These are phyloP conservation scores for Lepidocyrtoides sp. DNA, from an alignment of 2,888 invertebrate genomes.

Conservation along the genomic window DNA sequence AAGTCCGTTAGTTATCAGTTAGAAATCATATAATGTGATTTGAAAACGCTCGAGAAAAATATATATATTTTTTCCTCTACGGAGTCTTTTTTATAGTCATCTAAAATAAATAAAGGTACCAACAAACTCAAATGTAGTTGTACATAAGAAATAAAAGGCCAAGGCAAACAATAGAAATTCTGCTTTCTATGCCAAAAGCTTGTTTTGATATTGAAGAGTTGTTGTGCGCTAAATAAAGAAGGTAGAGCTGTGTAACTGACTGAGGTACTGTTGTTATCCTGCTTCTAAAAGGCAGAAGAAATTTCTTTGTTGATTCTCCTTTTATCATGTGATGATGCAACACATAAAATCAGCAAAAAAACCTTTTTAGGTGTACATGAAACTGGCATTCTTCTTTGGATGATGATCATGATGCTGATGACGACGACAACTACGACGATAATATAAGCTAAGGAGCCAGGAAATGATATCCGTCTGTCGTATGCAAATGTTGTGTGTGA, in stretches of 20 bases:
- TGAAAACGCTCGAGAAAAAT: neutral
- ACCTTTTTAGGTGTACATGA: slow-evolving; percentile 43
- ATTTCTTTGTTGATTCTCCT: slow-evolving; percentile 13
- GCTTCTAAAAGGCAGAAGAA: too few relatives aligned
- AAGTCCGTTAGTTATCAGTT: slow-evolving; percentile 33
- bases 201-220: neutral
- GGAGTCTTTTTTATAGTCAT: neutral
- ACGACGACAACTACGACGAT: neutral
- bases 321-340: neutral
- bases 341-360: neutral
- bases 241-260: too few relatives aligned
- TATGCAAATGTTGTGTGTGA: slow-evolving; percentile 85
- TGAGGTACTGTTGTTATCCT: too few relatives aligned
- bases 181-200: slow-evolving; percentile 53
- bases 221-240: neutral
- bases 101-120: slow-evolving; percentile 25
- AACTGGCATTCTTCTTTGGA: slow-evolving; percentile 11
- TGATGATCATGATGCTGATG: slow-evolving; percentile 7
- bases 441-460: slow-evolving; percentile 45
- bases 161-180: neutral
- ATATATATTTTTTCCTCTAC: neutral
- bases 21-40: neutral
- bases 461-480: slow-evolving; percentile 85
- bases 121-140: neutral
- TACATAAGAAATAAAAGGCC: neutral